phyloP scores from a whole-genome alignment of 2,888 invertebrate genomes.

The Onchidella celtica region DNA sequence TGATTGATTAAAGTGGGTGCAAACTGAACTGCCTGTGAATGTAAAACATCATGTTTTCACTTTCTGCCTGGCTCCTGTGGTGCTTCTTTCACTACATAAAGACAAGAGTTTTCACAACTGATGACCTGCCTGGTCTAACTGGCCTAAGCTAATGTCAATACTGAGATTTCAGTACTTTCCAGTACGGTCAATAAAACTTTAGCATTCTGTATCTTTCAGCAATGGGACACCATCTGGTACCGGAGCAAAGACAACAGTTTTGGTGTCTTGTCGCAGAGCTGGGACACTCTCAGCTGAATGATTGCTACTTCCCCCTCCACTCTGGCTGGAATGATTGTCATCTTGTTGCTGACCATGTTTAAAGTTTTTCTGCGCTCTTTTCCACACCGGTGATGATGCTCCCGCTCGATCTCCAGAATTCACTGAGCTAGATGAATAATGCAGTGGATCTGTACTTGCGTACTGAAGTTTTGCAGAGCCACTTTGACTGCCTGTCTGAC shows the following conservation, averaged over 20 bases:
- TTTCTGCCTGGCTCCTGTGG: too few relatives aligned
- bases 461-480: constrained; percentile 89
- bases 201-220: constrained; percentile 65
- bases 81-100: too few relatives aligned
- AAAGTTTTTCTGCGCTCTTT: constrained; percentile 35
- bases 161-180: neutral
- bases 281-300: constrained; percentile 52
- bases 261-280: constrained; percentile 55
- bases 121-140: too few relatives aligned
- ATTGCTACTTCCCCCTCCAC: constrained; percentile 52
- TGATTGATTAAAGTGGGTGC: too few relatives aligned
- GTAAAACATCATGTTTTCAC: too few relatives aligned
- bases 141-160: too few relatives aligned
- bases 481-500: constrained; percentile 63
- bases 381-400: constrained; percentile 47
- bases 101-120: too few relatives aligned
- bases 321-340: constrained; percentile 42
- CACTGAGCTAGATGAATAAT: constrained; percentile 87
- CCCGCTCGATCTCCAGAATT: constrained; percentile 89
- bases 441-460: constrained; percentile 95
- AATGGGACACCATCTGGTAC: constrained; percentile 50
- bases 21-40: too few relatives aligned
- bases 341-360: constrained; percentile 44
- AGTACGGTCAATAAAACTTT: neutral
- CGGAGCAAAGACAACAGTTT: constrained; percentile 60